A percentile compares a stretch with the other conserved stretches of the same genome.
phyloP scores from a whole-genome alignment of 2,888 invertebrate species.

The Caenorhabditis auriculariae region DNA sequence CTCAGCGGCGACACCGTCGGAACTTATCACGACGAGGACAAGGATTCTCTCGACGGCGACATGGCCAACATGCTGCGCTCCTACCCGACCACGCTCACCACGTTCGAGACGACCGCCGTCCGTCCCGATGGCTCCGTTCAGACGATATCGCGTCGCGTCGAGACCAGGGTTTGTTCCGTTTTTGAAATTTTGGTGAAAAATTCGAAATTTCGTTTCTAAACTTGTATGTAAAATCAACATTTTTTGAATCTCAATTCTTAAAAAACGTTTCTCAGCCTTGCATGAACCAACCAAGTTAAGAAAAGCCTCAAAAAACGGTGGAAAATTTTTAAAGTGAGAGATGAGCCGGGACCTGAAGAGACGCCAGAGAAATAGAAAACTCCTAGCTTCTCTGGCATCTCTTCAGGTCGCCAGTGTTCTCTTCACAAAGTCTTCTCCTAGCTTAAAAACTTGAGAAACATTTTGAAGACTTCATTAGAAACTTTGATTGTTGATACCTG shows the following conservation, averaged over 20 bases:
- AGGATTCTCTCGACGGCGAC: constrained; percentile 57
- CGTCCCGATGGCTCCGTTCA: constrained; percentile 57
- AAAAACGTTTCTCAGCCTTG: no score
- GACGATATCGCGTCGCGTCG: constrained; percentile 60
- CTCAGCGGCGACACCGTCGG: constrained; percentile 57
- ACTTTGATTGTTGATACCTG: no score
- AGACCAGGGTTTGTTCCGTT: constrained; percentile 45
- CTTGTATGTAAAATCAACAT: not conserved
- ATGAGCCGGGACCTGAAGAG: no score
- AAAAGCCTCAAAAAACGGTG: no score
- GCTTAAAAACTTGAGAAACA: no score
- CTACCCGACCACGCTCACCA: constrained; percentile 61
- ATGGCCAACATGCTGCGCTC: constrained; percentile 42
- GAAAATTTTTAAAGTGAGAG: no score
- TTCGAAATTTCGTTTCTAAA: not conserved
- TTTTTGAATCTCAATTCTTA: not conserved
- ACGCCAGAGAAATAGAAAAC: no score
- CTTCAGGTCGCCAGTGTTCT: no score
- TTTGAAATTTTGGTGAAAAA: not conserved
- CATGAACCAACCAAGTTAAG: no score
- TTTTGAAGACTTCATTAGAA: no score
- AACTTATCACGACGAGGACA: constrained; percentile 50
- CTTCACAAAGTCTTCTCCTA: no score
- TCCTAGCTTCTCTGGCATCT: no score
- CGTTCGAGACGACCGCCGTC: constrained; percentile 57